Evolutionary conservation across 2,797 vertebrate genomes (phyloP).

Genomic region (Synaphobranchus kaupii): DNA sequence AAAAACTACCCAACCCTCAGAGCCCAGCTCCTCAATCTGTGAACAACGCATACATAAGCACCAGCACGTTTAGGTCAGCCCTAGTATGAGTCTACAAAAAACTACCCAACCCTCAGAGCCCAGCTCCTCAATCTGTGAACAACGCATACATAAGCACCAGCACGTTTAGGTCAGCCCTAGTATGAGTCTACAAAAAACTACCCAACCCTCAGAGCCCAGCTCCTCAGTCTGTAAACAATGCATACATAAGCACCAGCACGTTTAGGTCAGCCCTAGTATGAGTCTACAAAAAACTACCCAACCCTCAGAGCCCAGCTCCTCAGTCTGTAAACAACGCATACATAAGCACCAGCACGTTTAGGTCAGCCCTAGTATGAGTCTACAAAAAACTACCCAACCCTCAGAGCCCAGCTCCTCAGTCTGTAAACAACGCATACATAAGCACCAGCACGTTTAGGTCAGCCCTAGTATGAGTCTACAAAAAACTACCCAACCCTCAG

Average conservation of each 20-base stretch:
- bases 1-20: conserved; percentile 92
- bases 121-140: conserved; percentile 90
- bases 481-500: conserved; percentile 92
- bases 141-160: not conserved
- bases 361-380: not conserved
- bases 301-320: conserved; percentile 95
- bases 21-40: conserved; percentile 96
- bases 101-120: conserved; percentile 97
- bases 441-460: not conserved
- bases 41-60: not conserved
- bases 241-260: not conserved
- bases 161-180: not conserved
- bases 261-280: not conserved
- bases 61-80: not conserved
- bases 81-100: not conserved
- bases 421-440: conserved; percentile 59
- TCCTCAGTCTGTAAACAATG: conserved; percentile 86
- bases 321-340: conserved; percentile 76
- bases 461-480: not conserved
- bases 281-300: conserved; percentile 73
- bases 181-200: conserved; percentile 53
- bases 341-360: not conserved
- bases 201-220: conserved; percentile 93
- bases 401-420: conserved; percentile 97
- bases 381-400: conserved; percentile 83